Evolutionary conservation across 1,140 invertebrate genomes (phyloP).

Genomic region (Araneus ventricosus): DNA sequence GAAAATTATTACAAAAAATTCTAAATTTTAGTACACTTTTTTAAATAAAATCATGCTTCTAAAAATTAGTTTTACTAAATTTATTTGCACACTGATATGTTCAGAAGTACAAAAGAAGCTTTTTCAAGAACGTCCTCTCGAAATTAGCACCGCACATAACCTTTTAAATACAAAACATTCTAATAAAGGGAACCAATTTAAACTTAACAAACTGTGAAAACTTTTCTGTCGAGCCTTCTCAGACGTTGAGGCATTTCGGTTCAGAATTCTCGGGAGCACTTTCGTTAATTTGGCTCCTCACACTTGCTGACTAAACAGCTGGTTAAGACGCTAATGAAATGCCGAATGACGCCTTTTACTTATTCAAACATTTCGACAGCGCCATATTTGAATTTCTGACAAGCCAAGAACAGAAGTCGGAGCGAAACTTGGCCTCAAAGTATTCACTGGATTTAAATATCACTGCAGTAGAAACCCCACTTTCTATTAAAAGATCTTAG

Average conservation of each 20-base stretch:
- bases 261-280: not conserved
- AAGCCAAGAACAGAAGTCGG: not conserved
- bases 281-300: not conserved
- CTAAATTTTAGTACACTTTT: too few relatives aligned
- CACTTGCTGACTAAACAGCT: not conserved
- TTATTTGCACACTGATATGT: too few relatives aligned
- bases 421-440: not conserved
- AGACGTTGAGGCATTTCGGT: not conserved
- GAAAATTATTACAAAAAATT: too few relatives aligned
- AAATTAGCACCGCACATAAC: too few relatives aligned
- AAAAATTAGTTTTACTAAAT: too few relatives aligned
- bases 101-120: too few relatives aligned
- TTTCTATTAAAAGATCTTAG: not conserved
- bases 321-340: not conserved
- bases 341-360: not conserved
- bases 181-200: too few relatives aligned
- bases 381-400: not conserved
- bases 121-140: too few relatives aligned
- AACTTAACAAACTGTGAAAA: too few relatives aligned
- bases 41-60: too few relatives aligned
- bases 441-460: not conserved
- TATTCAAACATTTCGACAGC: not conserved
- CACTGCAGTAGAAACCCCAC: not conserved
- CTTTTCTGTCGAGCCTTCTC: too few relatives aligned
- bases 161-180: too few relatives aligned